These are phyloP conservation scores for Tipula unca DNA, from an alignment of 2,888 invertebrate genomes.

Conservation along the genomic window DNA sequence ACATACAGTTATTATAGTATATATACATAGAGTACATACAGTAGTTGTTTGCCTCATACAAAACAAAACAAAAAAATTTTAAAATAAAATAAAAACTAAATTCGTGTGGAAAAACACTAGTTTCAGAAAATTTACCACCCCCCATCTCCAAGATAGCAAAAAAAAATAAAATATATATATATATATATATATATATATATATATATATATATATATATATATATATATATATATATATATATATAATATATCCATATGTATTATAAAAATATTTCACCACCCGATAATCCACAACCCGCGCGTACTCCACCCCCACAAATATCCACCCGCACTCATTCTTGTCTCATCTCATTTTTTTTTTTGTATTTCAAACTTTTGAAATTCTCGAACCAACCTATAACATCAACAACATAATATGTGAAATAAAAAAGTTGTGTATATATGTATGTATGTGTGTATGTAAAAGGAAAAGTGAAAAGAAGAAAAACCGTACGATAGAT, in stretches of 20 bases:
- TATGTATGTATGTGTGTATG: background rate
- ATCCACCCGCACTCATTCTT: background rate
- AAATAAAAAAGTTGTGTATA: background rate
- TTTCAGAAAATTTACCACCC: too few species aligned
- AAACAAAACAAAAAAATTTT: background rate
- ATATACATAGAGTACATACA: background rate
- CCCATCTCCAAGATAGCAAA: background rate
- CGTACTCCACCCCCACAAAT: background rate
- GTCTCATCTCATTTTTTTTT: background rate
- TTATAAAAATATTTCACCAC: background rate
- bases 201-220: too few species aligned
- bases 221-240: too few species aligned
- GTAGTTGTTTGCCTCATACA: background rate
- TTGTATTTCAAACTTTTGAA: background rate
- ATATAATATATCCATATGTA: too few species aligned
- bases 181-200: too few species aligned
- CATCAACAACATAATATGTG: slow-evolving; percentile 9
- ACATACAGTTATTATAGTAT: background rate
- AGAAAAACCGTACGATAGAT: background rate
- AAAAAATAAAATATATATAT: background rate
- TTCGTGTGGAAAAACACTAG: background rate
- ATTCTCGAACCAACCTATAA: background rate
- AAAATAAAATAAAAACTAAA: background rate
- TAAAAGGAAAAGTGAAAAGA: background rate
- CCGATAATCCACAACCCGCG: background rate